Conservation (phyloP, 2,797 vertebrate genomes). For the Acanthis flammea region DNA sequence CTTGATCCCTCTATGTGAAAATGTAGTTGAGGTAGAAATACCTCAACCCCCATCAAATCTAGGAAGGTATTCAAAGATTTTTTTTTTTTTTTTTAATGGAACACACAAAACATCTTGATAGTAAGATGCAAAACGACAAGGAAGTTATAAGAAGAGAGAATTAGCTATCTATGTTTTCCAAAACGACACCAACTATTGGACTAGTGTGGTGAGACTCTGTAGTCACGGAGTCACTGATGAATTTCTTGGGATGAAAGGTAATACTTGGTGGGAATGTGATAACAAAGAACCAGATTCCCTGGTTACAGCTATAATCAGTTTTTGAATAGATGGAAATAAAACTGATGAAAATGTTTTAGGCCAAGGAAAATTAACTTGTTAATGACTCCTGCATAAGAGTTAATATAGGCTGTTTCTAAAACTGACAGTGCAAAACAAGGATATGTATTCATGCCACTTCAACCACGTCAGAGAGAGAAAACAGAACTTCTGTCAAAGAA, state of each 20-base stretch:
- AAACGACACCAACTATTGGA: background rate
- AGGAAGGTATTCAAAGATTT: background rate
- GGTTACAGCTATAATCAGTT: background rate
- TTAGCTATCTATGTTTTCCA: background rate
- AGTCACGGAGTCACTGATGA: background rate
- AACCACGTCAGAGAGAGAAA: background rate
- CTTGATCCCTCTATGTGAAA: background rate
- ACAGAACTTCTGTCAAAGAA: background rate
- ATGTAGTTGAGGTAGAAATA: background rate
- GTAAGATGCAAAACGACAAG: background rate
- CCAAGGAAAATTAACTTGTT: background rate
- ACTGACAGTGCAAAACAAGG: background rate
- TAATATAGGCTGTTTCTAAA: background rate
- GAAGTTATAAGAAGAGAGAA: background rate
- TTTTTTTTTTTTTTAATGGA: background rate
- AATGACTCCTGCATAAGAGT: background rate
- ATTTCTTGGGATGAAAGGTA: background rate
- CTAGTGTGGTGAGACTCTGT: background rate
- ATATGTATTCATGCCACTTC: background rate
- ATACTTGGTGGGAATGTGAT: background rate
- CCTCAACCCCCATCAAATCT: fast-evolving
- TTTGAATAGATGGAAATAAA: background rate
- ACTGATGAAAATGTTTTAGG: background rate
- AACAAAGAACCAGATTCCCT: background rate
- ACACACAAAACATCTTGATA: background rate